These are phyloP conservation scores for Bradypodion pumilum DNA, from an alignment of 2,797 vertebrate species.

Conservation along the genomic window DNA sequence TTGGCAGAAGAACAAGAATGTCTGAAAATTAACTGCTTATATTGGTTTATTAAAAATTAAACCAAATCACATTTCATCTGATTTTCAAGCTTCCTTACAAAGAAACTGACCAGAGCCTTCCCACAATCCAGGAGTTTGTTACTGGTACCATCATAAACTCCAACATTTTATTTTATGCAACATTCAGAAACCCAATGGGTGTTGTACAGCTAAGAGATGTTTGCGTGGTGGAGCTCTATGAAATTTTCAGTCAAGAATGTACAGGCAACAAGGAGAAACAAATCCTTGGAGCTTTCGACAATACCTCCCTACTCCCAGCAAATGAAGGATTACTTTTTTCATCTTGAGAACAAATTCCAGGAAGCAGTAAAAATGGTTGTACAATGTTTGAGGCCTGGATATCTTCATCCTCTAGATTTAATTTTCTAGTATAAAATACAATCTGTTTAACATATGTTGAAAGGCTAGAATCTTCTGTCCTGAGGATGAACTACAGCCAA, in stretches of 20 bases:
- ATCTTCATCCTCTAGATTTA: constrained; percentile 53
- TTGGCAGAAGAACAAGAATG: too few relatives aligned
- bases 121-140: not conserved
- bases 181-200: not conserved
- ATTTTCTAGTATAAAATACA: constrained; percentile 59
- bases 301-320: not conserved
- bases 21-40: not conserved
- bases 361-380: constrained; percentile 21
- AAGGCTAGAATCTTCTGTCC: constrained; percentile 46
- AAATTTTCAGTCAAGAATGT: not conserved
- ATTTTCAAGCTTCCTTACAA: not conserved
- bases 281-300: not conserved
- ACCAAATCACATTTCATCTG: not conserved
- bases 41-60: not conserved
- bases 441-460: constrained; percentile 51
- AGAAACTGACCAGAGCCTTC: not conserved
- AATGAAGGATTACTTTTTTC: constrained; percentile 1
- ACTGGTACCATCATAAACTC: not conserved
- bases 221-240: not conserved
- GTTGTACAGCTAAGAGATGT: not conserved
- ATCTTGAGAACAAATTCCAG: not conserved
- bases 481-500: constrained; percentile 40
- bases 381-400: constrained; percentile 32
- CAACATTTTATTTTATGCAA: not conserved
- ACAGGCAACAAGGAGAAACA: not conserved